Percentiles rank a stretch among this genome's conserved stretches.
phyloP scores from a whole-genome alignment of 2,888 invertebrate species.

The Cylloceria caligata region DNA sequence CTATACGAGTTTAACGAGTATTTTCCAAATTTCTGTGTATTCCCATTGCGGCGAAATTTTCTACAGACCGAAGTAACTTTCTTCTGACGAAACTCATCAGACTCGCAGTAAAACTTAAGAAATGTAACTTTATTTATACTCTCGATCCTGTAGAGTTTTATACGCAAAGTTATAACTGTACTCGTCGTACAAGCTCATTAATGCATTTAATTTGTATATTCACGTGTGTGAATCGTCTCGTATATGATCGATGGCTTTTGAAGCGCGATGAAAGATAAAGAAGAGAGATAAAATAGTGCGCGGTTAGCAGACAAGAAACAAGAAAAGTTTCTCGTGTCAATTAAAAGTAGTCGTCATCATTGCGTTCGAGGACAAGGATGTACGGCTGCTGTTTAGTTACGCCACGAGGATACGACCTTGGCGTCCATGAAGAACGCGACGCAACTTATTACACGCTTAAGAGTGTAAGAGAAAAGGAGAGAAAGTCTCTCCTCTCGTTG shows the following conservation, averaged over 20 bases:
- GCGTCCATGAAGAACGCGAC: conserved; percentile 36
- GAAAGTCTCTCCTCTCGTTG: conserved; percentile 18
- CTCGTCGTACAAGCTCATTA: background rate
- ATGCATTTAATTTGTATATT: background rate
- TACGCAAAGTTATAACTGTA: background rate
- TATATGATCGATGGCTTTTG: conserved; percentile 12
- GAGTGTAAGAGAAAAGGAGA: conserved; percentile 33
- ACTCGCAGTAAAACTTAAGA: background rate
- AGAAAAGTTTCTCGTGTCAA: background rate
- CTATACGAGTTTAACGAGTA: too few relatives aligned
- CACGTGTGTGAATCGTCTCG: background rate
- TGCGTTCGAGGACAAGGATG: conserved; percentile 35
- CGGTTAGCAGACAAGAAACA: background rate
- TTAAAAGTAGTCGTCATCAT: conserved; percentile 6
- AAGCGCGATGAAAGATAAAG: background rate
- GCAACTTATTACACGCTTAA: conserved; percentile 17
- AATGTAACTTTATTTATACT: background rate
- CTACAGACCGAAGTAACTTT: background rate
- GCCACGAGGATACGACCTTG: conserved; percentile 49
- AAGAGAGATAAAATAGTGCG: background rate
- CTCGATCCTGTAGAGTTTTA: too few relatives aligned
- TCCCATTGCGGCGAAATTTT: background rate
- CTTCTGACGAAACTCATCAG: background rate
- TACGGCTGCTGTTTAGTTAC: conserved; percentile 25
- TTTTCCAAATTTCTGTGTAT: background rate